phyloP scores from a whole-genome alignment of 2,797 vertebrate genomes.

The Scomberomorus guttatus region DNA sequence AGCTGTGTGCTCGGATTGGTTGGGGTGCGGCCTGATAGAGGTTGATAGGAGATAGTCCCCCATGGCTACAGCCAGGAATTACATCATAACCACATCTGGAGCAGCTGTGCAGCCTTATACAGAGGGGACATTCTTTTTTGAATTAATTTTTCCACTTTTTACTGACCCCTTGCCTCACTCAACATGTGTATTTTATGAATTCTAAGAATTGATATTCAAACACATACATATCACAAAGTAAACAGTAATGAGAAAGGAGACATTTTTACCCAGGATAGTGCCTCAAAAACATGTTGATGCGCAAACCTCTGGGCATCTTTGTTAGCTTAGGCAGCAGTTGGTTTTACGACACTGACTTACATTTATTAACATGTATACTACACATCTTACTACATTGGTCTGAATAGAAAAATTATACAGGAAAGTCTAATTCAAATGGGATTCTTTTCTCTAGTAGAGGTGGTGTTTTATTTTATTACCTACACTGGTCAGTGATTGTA shows the following conservation, averaged over 20 bases:
- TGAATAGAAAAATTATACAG: background rate
- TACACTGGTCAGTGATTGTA: too few relatives aligned
- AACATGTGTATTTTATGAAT: conserved; percentile 30
- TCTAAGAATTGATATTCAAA: background rate
- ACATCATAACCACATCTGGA: conserved; percentile 80
- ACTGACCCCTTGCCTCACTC: conserved; percentile 9
- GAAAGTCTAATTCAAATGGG: too few relatives aligned
- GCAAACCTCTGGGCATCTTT: background rate
- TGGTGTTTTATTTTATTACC: background rate
- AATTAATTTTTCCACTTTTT: conserved; percentile 37
- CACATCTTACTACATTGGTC: background rate
- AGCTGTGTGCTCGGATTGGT: conserved; percentile 23
- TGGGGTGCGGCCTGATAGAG: conserved; percentile 61
- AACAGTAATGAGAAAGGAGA: too few relatives aligned
- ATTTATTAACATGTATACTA: too few relatives aligned
- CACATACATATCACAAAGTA: background rate
- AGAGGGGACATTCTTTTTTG: conserved; percentile 27
- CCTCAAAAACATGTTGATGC: background rate
- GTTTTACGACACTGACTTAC: background rate
- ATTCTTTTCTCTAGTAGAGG: too few relatives aligned
- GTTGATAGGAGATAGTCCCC: conserved; percentile 81
- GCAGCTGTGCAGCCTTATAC: conserved; percentile 65
- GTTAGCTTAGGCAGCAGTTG: background rate
- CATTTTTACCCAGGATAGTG: background rate
- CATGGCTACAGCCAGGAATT: conserved; percentile 64